Evolutionary conservation across 1,140 invertebrate species (phyloP), one percentile per base, ranked within the genome.

Genomic region (Stenopsyche tienmushanensis): DNA sequence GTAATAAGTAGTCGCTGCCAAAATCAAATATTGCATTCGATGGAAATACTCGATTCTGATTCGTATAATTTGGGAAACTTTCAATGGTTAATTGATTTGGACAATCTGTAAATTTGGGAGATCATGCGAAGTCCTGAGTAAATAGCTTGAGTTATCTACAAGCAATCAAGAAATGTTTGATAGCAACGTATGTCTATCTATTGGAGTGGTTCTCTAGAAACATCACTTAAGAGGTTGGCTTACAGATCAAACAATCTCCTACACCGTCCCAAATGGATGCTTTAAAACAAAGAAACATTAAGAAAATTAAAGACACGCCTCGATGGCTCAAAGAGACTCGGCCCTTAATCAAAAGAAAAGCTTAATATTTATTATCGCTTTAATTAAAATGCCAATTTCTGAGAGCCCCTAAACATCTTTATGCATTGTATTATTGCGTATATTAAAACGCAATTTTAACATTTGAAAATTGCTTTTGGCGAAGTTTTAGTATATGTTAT

Each of bases 251-350:
- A 64, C 52, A 64, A 34, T 25, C 41, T 57, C 52, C 26, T 23
- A 20, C 39, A 20, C 23, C 21, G 10, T 49, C 45, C 15, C 45
- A 25, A n/a, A 49, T 34, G 41, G 29, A 15, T 10, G 59, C 34
- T 29, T 64, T 55, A 24, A 64, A 64, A 64, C 50, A 55, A 64
- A 55, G 52, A 57, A 64, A 64, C 62, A 64, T 64, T 64, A 64
- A 57, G 52, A 64, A 57, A 55, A 63, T 63, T 63, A 63, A 63
- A 63, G 62, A 17, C 29, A 17, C 49, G n/a, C 62, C 41, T 39
- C 34, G 17, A 17, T 15, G 25, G 21, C 47, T 39, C n/a, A n/a
- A n/a, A n/a, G n/a, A n/a, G n/a, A n/a, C n/a, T n/a, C n/a, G n/a
- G n/a, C n/a, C n/a, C n/a, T n/a, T n/a, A n/a, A n/a, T n/a, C n/a